phyloP scores from a whole-genome alignment of 1,140 invertebrate species.

The Condylostylus longicornis region DNA sequence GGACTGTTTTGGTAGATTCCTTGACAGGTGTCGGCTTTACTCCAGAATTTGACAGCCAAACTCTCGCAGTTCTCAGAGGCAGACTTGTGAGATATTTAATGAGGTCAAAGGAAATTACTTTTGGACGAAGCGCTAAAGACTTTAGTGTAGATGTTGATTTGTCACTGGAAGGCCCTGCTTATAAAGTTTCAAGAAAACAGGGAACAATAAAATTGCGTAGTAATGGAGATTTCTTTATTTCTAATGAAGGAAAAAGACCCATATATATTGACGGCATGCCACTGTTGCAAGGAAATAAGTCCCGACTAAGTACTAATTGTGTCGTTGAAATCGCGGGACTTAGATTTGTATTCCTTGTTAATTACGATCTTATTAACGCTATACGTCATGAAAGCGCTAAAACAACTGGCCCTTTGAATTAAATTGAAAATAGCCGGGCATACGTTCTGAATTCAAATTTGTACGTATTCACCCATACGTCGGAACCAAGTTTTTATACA shows the following conservation, averaged over 20 bases:
- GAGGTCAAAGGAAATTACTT: constrained; percentile 87
- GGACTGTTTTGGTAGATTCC: constrained; percentile 88
- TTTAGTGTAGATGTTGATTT: constrained; percentile 88
- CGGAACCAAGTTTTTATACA: no score
- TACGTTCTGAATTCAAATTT: no score
- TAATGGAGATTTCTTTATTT: constrained; percentile 86
- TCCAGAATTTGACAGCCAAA: constrained; percentile 78
- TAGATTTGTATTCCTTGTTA: constrained; percentile 83
- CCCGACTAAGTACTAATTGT: constrained; percentile 79
- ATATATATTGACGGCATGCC: constrained; percentile 89
- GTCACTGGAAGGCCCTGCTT: constrained; percentile 74
- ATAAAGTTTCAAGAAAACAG: constrained; percentile 72
- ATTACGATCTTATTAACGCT: constrained; percentile 76
- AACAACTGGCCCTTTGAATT: constrained; percentile 36
- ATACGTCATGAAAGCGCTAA: constrained; percentile 70
- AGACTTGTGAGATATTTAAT: constrained; percentile 86
- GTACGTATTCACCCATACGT: no score
- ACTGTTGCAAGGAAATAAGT: constrained; percentile 70
- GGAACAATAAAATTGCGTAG: constrained; percentile 79
- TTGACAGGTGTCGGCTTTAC: constrained; percentile 64
- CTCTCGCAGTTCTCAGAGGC: constrained; percentile 82
- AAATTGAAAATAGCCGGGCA: no score
- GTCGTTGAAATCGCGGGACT: constrained; percentile 86
- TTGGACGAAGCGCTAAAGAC: constrained; percentile 79
- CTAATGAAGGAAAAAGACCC: constrained; percentile 87